phyloP scores from a whole-genome alignment of 2,797 vertebrate species.

The Tragelaphus oryx region DNA sequence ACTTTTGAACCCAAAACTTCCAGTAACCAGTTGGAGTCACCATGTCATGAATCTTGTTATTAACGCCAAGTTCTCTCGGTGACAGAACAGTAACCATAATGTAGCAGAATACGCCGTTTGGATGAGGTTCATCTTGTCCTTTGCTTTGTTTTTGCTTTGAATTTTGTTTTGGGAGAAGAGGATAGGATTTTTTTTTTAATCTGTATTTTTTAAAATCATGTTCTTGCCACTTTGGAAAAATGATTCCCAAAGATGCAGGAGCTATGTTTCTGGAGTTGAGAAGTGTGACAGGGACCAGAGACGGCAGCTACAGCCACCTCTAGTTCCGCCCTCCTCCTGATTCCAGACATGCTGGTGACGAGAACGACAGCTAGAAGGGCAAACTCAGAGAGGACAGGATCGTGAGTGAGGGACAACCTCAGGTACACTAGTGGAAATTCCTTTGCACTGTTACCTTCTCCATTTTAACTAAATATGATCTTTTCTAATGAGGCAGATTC shows the following conservation, averaged over 20 bases:
- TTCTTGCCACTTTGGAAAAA: neutral
- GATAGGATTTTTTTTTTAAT: neutral
- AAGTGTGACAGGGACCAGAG: neutral
- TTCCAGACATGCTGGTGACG: neutral
- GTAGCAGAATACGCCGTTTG: neutral
- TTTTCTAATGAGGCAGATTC: slow-evolving; percentile 30
- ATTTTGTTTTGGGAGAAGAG: neutral
- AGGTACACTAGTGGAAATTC: neutral
- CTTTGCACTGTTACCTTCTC: neutral
- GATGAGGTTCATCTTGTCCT: neutral
- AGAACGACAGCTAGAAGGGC: neutral
- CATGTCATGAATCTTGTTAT: neutral
- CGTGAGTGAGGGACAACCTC: neutral
- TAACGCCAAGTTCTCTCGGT: neutral
- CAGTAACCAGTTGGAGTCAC: neutral
- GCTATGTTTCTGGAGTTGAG: neutral
- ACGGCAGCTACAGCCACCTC: neutral
- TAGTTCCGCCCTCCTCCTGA: too few relatives aligned
- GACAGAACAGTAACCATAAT: too few relatives aligned
- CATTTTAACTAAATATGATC: slow-evolving; percentile 7
- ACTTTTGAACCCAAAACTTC: slow-evolving; percentile 47
- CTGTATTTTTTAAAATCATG: neutral
- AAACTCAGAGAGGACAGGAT: neutral
- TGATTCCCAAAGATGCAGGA: neutral
- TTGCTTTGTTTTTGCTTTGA: neutral